Conservation (phyloP, 2,888 invertebrate species). For the Sepiola atlantica region DNA sequence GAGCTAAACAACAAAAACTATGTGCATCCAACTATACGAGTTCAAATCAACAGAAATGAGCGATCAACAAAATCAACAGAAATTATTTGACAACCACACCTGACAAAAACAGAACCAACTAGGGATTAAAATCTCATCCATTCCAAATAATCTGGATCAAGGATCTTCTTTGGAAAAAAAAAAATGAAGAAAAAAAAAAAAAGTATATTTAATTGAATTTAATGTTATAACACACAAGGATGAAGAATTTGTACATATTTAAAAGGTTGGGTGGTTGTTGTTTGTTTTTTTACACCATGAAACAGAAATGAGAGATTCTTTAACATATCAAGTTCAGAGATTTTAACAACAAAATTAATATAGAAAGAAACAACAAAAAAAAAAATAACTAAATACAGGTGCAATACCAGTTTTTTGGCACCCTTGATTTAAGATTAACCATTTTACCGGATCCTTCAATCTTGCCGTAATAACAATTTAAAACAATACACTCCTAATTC, state of each 20-base stretch:
- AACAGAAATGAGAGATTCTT: not conserved
- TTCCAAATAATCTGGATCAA: not conserved
- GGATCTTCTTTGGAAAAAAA: not conserved
- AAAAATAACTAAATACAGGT: not conserved
- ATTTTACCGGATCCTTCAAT: no score
- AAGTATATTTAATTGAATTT: not conserved
- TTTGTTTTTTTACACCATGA: not conserved
- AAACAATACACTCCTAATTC: no score
- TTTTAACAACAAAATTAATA: not conserved
- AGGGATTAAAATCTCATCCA: not conserved
- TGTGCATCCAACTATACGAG: not conserved
- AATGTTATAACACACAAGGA: not conserved
- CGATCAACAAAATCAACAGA: not conserved
- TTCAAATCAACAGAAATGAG: not conserved
- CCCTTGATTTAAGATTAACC: not conserved
- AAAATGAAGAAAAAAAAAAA: not conserved
- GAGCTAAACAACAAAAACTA: not conserved
- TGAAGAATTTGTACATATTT: slow-evolving; percentile 14
- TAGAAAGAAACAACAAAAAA: not conserved
- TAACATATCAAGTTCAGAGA: not conserved
- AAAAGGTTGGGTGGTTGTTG: no score
- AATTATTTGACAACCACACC: not conserved
- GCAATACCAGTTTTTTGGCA: not conserved
- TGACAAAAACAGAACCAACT: not conserved
- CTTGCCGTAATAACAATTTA: no score